phyloP scores from a whole-genome alignment of 2,797 vertebrate genomes.

The Poecilia picta region DNA sequence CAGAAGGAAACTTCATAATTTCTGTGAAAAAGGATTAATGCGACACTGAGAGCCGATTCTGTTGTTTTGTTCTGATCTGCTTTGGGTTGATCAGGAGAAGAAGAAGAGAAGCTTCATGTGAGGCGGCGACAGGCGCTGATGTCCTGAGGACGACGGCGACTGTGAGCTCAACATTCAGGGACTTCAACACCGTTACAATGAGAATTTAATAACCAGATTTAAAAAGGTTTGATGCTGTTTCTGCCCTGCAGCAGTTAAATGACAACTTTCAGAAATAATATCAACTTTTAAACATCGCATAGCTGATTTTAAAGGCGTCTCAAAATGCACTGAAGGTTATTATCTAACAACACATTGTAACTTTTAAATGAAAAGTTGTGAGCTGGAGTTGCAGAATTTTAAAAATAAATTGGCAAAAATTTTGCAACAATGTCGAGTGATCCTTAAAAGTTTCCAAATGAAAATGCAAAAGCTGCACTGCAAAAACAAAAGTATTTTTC shows the following conservation, averaged over 20 bases:
- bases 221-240: not conserved
- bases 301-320: not conserved
- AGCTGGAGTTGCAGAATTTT: not conserved
- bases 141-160: conserved; percentile 30
- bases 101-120: conserved; percentile 35
- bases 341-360: not conserved
- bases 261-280: not conserved
- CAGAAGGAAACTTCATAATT: not conserved
- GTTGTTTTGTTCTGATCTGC: conserved; percentile 18
- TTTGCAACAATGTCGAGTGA: not conserved
- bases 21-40: conserved; percentile 18
- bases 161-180: conserved; percentile 2
- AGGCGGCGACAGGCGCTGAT: conserved; percentile 42
- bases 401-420: not conserved
- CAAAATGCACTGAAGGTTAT: not conserved
- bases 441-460: not conserved
- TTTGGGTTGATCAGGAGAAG: conserved; percentile 24
- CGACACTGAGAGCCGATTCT: conserved; percentile 11
- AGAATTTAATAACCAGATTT: conserved; percentile 4
- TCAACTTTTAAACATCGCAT: not conserved
- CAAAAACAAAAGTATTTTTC: no score
- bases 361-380: not conserved
- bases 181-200: conserved; percentile 6
- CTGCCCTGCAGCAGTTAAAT: not conserved
- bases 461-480: not conserved